Base-by-base conservation (phyloP, 1,140 invertebrate species). In the Aphidius gifuensis region DNA sequence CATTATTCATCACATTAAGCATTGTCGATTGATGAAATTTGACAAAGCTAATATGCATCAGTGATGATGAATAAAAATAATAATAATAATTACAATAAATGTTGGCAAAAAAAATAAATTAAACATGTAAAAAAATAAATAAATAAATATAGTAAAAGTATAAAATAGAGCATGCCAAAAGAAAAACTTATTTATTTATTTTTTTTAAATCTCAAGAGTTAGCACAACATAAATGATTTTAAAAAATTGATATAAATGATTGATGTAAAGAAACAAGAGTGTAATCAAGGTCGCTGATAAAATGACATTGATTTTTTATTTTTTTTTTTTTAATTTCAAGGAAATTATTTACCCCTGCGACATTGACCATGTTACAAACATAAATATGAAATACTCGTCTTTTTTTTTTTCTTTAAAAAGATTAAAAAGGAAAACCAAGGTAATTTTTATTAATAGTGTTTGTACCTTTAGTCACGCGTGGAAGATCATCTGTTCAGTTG, bases 381-480 rank as follows among this genome's bases (percentile, higher is more conserved):
- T 32, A 32, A 3, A 32, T 4, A 32, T 32, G 2, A 32, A 32
- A 32, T 32, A 32, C 23, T 32, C 23, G 2, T 32, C 23, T 32
- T 32, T 61, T 63, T 11, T 1, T 49, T 9, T 39, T 16, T 16
- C 16, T 23, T 63, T 39, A 49, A 32, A 50, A 53, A 66, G 60
- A 63, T 61, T 71, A 59, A 67, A 55, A 46, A 39, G 44, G 16
- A 45, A 62, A 67, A 61, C 38, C 60, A 54, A 70, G 63, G 66
- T 65, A 68, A 70, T 32, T 70, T 16, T 68, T 68, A 71, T 68
- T 66, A 72, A 67, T 72, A 68, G 62, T 71, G 64, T 71, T 67
- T 76, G 73, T 81, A 81, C 79, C 79, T 81, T 81, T 75, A 51
- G 66, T 71, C 69, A 71, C 72, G 63, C 65, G 66, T 72, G 75